A percentile compares a stretch with the other conserved stretches of the same genome.
These are phyloP conservation scores for Tortricodes alternella DNA, from an alignment of 2,888 invertebrate species.

Conservation along the genomic window DNA sequence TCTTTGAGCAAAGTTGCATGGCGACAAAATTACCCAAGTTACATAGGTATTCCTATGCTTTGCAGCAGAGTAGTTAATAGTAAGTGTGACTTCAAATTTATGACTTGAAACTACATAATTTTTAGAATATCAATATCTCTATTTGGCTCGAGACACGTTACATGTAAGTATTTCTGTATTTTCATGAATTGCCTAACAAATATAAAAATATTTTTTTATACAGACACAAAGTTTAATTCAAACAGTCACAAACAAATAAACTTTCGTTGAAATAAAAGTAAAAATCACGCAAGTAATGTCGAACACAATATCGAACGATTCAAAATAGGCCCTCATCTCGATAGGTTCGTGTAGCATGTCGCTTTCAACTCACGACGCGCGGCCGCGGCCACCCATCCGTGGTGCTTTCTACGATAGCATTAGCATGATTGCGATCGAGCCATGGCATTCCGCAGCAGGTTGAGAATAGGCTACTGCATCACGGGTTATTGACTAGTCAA, in stretches of 20 bases:
- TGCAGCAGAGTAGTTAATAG: too few relatives aligned
- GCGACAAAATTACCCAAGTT: too few relatives aligned
- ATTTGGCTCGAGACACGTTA: too few relatives aligned
- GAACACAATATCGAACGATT: slow-evolving; percentile 10
- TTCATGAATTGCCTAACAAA: too few relatives aligned
- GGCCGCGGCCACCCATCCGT: slow-evolving; percentile 69
- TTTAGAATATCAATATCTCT: too few relatives aligned
- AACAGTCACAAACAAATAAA: too few relatives aligned
- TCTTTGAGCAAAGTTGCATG: neutral
- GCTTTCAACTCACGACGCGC: slow-evolving; percentile 70
- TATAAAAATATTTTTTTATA: neutral
- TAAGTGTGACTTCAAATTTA: too few relatives aligned
- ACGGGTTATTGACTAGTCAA: slow-evolving; percentile 13
- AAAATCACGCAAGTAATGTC: too few relatives aligned
- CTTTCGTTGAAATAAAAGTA: too few relatives aligned
- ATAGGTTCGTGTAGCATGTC: slow-evolving; percentile 55
- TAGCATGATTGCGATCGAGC: slow-evolving; percentile 44
- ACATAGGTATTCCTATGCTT: too few relatives aligned
- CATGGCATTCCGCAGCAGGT: slow-evolving; percentile 23
- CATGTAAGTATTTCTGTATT: too few relatives aligned
- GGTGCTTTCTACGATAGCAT: slow-evolving; percentile 65
- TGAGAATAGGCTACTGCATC: slow-evolving; percentile 7
- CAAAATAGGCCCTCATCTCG: slow-evolving; percentile 33
- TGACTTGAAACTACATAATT: too few relatives aligned
- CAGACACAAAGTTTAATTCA: neutral